These are phyloP conservation scores for Eretmochelys imbricata DNA, from an alignment of 2,113 vertebrate species.

Conservation along the genomic window DNA sequence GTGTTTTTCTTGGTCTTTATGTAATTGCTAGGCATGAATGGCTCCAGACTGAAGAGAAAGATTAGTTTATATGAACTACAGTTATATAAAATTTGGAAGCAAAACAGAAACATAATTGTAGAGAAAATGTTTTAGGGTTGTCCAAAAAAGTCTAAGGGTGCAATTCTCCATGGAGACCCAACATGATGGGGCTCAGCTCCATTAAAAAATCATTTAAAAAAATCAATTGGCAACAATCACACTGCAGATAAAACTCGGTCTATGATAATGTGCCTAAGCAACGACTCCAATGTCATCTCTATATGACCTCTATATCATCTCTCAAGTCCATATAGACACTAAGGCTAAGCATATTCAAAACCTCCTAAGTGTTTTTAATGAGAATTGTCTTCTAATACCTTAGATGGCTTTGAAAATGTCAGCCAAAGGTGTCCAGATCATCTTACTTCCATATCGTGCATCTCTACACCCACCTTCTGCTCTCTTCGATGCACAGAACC, in stretches of 20 bases:
- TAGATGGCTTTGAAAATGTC: not conserved
- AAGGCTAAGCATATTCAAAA: not conserved
- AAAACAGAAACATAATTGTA: slow-evolving; percentile 39
- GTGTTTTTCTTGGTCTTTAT: slow-evolving; percentile 1
- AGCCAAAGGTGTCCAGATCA: not conserved
- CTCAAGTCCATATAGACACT: not conserved
- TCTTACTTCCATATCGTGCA: not conserved
- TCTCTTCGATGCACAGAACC: accelerated
- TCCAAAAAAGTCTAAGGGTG: slow-evolving; percentile 26
- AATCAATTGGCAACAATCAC: not conserved
- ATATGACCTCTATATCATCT: not conserved
- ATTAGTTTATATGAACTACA: slow-evolving; percentile 44
- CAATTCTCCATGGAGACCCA: slow-evolving; percentile 28
- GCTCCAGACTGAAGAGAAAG: not conserved
- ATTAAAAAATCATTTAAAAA: not conserved
- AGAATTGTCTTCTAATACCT: not conserved
- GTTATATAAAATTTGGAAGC: slow-evolving; percentile 36
- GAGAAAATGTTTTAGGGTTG: slow-evolving; percentile 16
- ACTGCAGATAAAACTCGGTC: not conserved
- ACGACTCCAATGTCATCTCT: not conserved
- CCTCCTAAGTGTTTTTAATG: no score
- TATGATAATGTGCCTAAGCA: accelerated
- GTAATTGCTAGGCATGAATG: slow-evolving; percentile 40
- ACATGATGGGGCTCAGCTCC: not conserved
- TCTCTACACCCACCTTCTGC: not conserved